phyloP scores from a whole-genome alignment of 2,888 invertebrate species.

The Drosophila prostipennis region DNA sequence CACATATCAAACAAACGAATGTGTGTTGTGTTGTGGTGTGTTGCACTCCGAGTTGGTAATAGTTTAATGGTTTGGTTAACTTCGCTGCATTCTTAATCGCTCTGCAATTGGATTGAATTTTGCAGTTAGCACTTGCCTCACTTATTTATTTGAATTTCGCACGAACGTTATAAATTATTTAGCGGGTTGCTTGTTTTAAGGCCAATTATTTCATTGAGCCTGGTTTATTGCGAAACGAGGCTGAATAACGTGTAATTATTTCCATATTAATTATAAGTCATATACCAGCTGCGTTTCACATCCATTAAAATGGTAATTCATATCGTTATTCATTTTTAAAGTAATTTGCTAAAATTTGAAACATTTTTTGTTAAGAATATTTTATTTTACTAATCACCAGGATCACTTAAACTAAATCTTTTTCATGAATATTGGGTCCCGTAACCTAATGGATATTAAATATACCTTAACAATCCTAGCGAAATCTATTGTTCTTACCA shows the following conservation, averaged over 20 bases:
- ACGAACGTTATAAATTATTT: background rate
- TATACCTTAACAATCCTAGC: background rate
- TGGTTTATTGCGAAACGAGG: background rate
- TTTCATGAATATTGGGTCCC: too few relatives aligned
- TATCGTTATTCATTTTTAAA: too few relatives aligned
- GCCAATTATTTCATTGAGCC: background rate
- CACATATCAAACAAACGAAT: conserved; percentile 34
- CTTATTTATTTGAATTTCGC: background rate
- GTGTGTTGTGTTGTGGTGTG: conserved; percentile 12
- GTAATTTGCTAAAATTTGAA: too few relatives aligned
- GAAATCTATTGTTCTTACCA: background rate
- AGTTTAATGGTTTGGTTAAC: conserved; percentile 53
- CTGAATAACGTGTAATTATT: too few relatives aligned
- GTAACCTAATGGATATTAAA: conserved; percentile 2
- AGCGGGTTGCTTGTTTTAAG: background rate
- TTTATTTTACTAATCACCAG: too few relatives aligned
- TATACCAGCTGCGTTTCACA: too few relatives aligned
- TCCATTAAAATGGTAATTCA: too few relatives aligned
- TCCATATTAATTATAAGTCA: too few relatives aligned
- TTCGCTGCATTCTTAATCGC: conserved; percentile 41
- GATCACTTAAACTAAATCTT: too few relatives aligned
- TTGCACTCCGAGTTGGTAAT: conserved; percentile 61
- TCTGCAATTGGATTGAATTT: conserved; percentile 19
- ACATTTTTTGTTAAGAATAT: too few relatives aligned
- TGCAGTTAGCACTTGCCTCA: conserved; percentile 22